phyloP scores from a whole-genome alignment of 2,888 invertebrate genomes.

The Himalopsyche tibetana region DNA sequence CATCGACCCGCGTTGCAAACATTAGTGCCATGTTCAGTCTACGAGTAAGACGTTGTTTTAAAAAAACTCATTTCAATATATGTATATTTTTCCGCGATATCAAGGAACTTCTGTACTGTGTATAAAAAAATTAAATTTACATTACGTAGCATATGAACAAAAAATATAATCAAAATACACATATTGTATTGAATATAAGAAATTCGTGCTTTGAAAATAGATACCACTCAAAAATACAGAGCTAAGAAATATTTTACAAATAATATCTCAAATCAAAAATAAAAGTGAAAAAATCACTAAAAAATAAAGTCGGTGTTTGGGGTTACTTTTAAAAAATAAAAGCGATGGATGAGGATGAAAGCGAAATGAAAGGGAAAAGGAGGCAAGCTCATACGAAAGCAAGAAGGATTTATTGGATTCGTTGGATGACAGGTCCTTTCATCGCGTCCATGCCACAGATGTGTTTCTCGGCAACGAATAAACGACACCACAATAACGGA shows the following conservation, averaged over 20 bases:
- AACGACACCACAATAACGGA: slow-evolving; percentile 50
- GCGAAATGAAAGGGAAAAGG: slow-evolving; percentile 6
- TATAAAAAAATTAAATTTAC: too few relatives aligned
- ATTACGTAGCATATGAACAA: too few relatives aligned
- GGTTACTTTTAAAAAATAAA: slow-evolving; percentile 3
- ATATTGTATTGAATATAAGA: too few relatives aligned
- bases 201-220: too few relatives aligned
- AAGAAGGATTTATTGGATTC: slow-evolving; percentile 64
- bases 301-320: not conserved
- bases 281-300: not conserved
- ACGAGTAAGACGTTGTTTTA: too few relatives aligned
- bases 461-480: slow-evolving; percentile 48
- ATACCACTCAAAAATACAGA: too few relatives aligned
- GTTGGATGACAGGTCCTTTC: slow-evolving; percentile 61
- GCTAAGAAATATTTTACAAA: not conserved
- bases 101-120: too few relatives aligned
- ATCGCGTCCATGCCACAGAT: slow-evolving; percentile 54
- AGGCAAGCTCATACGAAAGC: slow-evolving; percentile 15
- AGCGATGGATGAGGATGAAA: slow-evolving; percentile 7
- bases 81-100: too few relatives aligned
- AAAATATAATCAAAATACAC: too few relatives aligned
- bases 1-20: too few relatives aligned
- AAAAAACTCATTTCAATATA: too few relatives aligned
- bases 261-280: slow-evolving; percentile 1
- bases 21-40: too few relatives aligned